Base-by-base conservation (phyloP, 1,140 invertebrate genomes). In the Zaprionus lachaisei region DNA sequence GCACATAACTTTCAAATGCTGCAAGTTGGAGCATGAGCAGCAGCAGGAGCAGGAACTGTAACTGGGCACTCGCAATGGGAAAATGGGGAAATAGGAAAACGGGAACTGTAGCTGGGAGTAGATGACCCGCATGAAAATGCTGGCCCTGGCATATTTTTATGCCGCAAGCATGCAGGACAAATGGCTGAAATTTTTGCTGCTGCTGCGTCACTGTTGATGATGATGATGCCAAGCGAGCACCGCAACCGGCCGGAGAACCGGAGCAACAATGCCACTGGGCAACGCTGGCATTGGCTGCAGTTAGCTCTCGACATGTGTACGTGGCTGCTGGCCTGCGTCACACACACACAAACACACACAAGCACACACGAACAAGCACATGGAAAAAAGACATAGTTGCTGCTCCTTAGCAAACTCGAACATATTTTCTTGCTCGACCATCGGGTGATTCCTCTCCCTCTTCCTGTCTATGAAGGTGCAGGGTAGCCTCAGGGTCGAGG, bases 101-200 rank as follows among this genome's bases (percentile, higher is more conserved):
- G 34, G 80, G 65, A 63, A 66, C 54, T 69, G 61, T 63, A 72
- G 70, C 74, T 51, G 62, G 51, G 51, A 83, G 81, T 81, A 83
- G 85, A 90, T 90, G 85, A 90, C 85, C 85, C 86, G 85, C 86
- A 90, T 90, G 85, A 90, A 90, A 90, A 90, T 90, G 81, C 85
- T 90, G 85, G 85, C 85, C 79, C 85, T 90, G 85, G 85, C 86
- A 90, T 90, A 90, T 90, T 90, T 90, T 90, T 90, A 90, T 90
- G 85, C 85, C 85, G 85, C 85, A 90, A 91, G 85, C 85, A 90
- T 90, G 86, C 85, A 90, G 86, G 85, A 90, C 85, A 90, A 90
- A 90, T 90, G 85, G 85, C 82, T 91, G 79, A 91, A 91, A 90
- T 90, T 90, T 89, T 91, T 90, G 84, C 84, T 80, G 83, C 41